These are phyloP conservation scores for Dendroctonus valens DNA, from an alignment of 1,140 invertebrate species.

Conservation along the genomic window DNA sequence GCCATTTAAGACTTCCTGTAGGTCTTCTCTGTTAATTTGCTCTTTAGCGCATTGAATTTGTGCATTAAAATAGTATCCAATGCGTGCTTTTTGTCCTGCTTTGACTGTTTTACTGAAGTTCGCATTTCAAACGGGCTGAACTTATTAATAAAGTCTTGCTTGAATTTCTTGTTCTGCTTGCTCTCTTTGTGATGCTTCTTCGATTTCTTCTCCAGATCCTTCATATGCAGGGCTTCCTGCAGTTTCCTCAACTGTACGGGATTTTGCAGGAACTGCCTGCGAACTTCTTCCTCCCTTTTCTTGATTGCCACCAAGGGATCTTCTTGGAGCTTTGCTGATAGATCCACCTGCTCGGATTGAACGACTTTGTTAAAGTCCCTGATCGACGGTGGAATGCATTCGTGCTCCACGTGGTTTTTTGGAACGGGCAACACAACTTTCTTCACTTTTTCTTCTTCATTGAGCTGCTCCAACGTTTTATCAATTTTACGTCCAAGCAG, in stretches of 20 bases:
- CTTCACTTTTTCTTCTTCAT: constrained; percentile 60
- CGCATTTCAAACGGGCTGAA: constrained; percentile 15
- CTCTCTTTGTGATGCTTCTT: constrained; percentile 57
- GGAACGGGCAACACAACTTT: constrained; percentile 51
- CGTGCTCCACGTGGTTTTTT: constrained; percentile 72
- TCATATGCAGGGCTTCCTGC: constrained; percentile 68
- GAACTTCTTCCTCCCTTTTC: constrained; percentile 79
- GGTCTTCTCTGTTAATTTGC: constrained; percentile 53
- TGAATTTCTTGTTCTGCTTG: constrained; percentile 50
- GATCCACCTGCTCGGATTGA: constrained; percentile 65
- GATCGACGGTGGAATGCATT: constrained; percentile 74
- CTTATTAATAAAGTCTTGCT: constrained; percentile 53
- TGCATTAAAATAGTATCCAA: constrained; percentile 56
- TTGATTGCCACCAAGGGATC: constrained; percentile 86
- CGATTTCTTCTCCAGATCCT: constrained; percentile 55
- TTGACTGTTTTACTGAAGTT: constrained; percentile 41
- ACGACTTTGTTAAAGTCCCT: constrained; percentile 58
- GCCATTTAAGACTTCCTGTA: constrained; percentile 53
- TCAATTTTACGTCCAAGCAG: constrained; percentile 85
- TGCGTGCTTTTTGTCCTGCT: constrained; percentile 53
- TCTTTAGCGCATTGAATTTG: constrained; percentile 56
- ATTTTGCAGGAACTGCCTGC: constrained; percentile 79
- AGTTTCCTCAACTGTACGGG: constrained; percentile 86
- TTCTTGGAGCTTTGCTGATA: constrained; percentile 81
- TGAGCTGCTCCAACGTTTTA: constrained; percentile 73